Percentiles rank a stretch among this genome's conserved stretches.
Evolutionary conservation across 1,140 invertebrate genomes (phyloP).

Genomic region (Bombus turneri): DNA sequence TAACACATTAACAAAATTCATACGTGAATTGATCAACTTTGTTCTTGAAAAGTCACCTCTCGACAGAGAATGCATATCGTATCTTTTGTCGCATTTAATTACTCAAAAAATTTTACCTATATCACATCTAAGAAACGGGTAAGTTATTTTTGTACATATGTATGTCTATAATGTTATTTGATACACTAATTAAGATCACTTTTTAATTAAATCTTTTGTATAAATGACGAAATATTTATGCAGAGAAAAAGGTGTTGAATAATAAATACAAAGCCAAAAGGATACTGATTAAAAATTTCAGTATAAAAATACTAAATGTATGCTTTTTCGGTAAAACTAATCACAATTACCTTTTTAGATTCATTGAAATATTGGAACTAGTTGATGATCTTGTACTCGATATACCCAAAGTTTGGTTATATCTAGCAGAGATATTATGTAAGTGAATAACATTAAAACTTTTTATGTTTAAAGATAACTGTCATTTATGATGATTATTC

Average conservation of each 20-base stretch:
- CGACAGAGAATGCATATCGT: conserved; percentile 54
- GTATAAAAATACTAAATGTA: not conserved
- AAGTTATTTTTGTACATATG: conserved; percentile 20
- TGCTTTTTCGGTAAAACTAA: conserved; percentile 34
- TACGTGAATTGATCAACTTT: conserved; percentile 51
- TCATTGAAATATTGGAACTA: conserved; percentile 83
- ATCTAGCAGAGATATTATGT: conserved; percentile 87
- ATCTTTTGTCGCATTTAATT: conserved; percentile 57
- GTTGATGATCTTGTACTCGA: conserved; percentile 88
- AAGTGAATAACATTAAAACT: conserved; percentile 66
- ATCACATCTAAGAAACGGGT: conserved; percentile 54
- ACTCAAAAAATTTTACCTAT: conserved; percentile 47
- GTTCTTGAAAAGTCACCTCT: conserved; percentile 56
- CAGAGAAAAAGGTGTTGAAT: conserved; percentile 43
- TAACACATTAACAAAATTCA: conserved; percentile 48
- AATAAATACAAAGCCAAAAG: conserved; percentile 72
- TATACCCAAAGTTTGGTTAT: conserved; percentile 89
- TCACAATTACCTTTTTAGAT: conserved; percentile 69
- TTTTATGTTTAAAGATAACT: conserved; percentile 5
- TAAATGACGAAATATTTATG: not conserved
- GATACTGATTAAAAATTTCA: conserved; percentile 67
- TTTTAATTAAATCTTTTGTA: conserved; percentile 13
- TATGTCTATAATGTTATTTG: not conserved
- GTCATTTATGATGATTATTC: conserved; percentile 70
- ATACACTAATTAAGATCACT: not conserved